phyloP scores from a whole-genome alignment of 2,888 invertebrate species.

The Heliconius charithonia region DNA sequence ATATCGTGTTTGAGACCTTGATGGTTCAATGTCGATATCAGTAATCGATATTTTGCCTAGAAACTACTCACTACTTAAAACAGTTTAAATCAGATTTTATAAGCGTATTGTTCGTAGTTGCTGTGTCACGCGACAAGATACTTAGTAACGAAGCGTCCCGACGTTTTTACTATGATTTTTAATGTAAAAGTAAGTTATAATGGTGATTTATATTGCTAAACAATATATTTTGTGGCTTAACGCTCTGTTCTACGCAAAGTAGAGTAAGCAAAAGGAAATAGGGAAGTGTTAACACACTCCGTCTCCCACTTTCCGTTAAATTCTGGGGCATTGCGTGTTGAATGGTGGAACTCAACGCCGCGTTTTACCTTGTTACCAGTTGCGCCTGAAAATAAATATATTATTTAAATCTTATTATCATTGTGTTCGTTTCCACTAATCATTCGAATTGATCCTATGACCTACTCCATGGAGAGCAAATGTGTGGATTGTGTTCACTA shows the following conservation, averaged over 20 bases:
- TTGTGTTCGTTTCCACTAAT: not conserved
- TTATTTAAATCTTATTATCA: not conserved
- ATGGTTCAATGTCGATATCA: slow-evolving; percentile 67
- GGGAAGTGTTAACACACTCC: too few species aligned
- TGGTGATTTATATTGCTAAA: not conserved
- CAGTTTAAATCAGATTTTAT: slow-evolving; percentile 23
- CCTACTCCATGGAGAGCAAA: not conserved
- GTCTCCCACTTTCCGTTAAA: too few species aligned
- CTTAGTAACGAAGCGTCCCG: not conserved
- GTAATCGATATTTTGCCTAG: slow-evolving; percentile 70
- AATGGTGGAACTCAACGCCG: too few species aligned
- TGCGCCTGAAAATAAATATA: too few species aligned
- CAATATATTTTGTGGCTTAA: not conserved
- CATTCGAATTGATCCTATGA: not conserved
- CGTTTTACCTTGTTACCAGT: too few species aligned
- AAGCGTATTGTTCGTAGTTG: slow-evolving; percentile 10
- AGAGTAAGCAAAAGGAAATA: too few species aligned
- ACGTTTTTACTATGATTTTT: not conserved
- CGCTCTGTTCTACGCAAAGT: too few species aligned
- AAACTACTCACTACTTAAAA: slow-evolving; percentile 40
- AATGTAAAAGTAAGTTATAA: not conserved
- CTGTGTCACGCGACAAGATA: not conserved
- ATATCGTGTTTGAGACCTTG: slow-evolving; percentile 56
- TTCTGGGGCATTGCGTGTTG: too few species aligned
- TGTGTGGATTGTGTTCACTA: not conserved